Evolutionary conservation across 2,888 invertebrate genomes (phyloP).

Genomic region (Chromoteleia sp.): DNA sequence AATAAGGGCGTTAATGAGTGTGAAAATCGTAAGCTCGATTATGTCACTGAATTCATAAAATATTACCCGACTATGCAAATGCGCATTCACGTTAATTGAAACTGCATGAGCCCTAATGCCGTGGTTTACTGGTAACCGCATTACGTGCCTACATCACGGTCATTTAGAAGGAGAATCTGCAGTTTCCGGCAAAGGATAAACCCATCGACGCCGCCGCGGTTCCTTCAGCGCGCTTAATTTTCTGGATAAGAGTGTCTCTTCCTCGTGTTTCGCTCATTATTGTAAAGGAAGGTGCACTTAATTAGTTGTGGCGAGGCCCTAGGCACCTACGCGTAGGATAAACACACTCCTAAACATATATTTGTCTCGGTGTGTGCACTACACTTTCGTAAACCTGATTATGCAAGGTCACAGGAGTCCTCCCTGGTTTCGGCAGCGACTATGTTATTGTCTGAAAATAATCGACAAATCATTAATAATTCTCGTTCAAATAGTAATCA

Average conservation of each 20-base stretch:
- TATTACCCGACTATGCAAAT: slow-evolving; percentile 58
- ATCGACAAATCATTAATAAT: not conserved
- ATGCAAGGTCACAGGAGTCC: not conserved
- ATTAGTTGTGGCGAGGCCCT: slow-evolving; percentile 55
- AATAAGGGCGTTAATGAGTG: slow-evolving; percentile 46
- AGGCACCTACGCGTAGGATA: slow-evolving; percentile 14
- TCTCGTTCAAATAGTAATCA: not conserved
- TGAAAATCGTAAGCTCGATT: slow-evolving; percentile 57
- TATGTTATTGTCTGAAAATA: not conserved
- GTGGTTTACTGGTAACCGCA: slow-evolving; percentile 64
- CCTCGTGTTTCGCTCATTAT: slow-evolving; percentile 60
- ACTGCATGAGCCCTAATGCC: slow-evolving; percentile 64
- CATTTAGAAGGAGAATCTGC: slow-evolving; percentile 60
- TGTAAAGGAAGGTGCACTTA: slow-evolving; percentile 56
- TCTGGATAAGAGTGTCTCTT: slow-evolving; percentile 58
- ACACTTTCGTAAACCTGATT: not conserved
- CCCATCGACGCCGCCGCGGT: slow-evolving; percentile 53
- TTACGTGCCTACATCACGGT: slow-evolving; percentile 64
- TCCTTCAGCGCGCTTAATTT: slow-evolving; percentile 65
- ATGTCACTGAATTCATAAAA: slow-evolving; percentile 60
- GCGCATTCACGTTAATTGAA: slow-evolving; percentile 63
- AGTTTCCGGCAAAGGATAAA: slow-evolving; percentile 62
- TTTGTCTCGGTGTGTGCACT: not conserved
- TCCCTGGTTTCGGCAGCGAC: not conserved
- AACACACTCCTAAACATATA: slow-evolving; percentile 23